Evolutionary conservation across 2,797 vertebrate species (phyloP).

Genomic region (Bradypodion pumilum): DNA sequence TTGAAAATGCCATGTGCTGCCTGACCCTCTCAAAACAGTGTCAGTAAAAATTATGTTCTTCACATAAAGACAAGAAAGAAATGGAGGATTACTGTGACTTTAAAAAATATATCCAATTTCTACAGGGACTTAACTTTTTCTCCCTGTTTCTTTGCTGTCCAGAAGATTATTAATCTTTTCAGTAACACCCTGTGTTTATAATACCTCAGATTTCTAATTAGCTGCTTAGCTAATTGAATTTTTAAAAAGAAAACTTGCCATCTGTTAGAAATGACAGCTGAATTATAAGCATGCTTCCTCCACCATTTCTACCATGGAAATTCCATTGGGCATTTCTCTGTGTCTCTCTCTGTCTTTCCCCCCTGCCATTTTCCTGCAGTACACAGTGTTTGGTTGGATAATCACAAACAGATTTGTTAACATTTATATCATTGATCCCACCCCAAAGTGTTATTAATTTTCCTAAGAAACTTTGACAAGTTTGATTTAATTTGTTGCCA

Average conservation of each 20-base stretch:
- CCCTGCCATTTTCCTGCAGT: not conserved
- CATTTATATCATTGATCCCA: constrained; percentile 41
- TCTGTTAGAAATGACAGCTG: constrained; percentile 50
- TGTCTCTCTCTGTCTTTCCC: not conserved
- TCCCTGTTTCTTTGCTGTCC: not conserved
- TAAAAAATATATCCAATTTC: not conserved
- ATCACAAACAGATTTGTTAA: constrained; percentile 35
- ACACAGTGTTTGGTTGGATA: constrained; percentile 23
- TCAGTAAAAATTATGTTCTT: not conserved
- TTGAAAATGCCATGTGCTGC: not conserved
- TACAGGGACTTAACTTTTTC: not conserved
- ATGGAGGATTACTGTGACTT: not conserved
- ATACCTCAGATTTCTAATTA: constrained; percentile 46
- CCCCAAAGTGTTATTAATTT: constrained; percentile 16
- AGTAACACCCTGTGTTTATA: constrained; percentile 1
- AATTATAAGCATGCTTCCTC: constrained; percentile 18
- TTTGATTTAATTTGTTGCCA: not conserved
- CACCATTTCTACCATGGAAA: constrained; percentile 40
- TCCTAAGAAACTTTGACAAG: not conserved
- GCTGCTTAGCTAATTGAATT: constrained; percentile 43
- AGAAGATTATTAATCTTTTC: not conserved
- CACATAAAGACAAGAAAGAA: not conserved
- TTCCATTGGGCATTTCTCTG: constrained; percentile 27
- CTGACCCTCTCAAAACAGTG: not conserved
- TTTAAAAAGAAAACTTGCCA: constrained; percentile 54